A percentile compares a stretch with the other conserved stretches of the same genome.
These are phyloP conservation scores for Pristionchus maxplancki DNA, from an alignment of 2,888 invertebrate species.

Conservation along the genomic window DNA sequence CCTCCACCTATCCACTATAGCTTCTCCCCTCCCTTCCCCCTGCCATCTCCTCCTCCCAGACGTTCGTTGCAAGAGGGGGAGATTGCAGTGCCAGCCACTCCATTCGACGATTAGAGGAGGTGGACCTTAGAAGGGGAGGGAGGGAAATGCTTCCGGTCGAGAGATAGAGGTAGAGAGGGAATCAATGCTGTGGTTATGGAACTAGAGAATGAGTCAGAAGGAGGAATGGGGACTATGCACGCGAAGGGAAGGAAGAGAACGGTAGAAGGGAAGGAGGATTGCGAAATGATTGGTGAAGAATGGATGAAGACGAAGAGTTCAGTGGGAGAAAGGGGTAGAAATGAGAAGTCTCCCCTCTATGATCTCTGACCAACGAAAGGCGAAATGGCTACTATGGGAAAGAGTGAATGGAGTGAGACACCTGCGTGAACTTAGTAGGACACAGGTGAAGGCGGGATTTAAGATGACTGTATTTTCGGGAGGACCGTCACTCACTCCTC, in stretches of 20 bases:
- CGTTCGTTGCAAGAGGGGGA: not conserved
- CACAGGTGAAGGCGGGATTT: not conserved
- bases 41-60: not conserved
- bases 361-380: not conserved
- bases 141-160: constrained; percentile 41
- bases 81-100: constrained; percentile 8
- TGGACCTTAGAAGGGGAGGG: constrained; percentile 5
- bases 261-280: not conserved
- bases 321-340: not conserved
- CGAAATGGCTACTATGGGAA: not conserved
- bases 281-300: not conserved
- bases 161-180: not conserved
- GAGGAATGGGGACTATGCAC: not conserved
- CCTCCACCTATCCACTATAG: not conserved
- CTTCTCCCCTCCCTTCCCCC: not conserved
- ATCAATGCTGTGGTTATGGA: constrained; percentile 9
- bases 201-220: constrained; percentile 11
- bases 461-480: not conserved
- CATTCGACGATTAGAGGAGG: not conserved
- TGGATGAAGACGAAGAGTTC: not conserved
- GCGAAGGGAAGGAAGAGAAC: not conserved
- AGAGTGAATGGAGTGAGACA: not conserved
- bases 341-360: not conserved
- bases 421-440: constrained; percentile 12
- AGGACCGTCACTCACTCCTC: not conserved